phyloP scores from a whole-genome alignment of 2,113 vertebrate species.

The Nycticebus coucang region DNA sequence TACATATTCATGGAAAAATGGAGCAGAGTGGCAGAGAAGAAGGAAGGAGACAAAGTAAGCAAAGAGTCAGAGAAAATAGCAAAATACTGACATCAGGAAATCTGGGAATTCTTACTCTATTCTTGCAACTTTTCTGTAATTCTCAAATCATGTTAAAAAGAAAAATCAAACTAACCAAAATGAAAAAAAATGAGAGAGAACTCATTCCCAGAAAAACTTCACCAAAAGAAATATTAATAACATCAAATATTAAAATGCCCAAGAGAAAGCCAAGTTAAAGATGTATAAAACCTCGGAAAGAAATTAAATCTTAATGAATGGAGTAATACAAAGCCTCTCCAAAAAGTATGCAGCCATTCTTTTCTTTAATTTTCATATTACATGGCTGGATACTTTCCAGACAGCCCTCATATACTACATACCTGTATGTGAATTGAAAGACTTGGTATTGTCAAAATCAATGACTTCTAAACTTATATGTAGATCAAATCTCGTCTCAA shows the following conservation, averaged over 20 bases:
- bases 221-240: background rate
- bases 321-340: background rate
- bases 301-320: background rate
- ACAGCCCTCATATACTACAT: background rate
- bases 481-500: background rate
- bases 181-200: background rate
- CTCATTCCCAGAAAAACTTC: background rate
- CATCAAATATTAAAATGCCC: background rate
- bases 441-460: background rate
- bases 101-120: background rate
- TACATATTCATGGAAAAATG: background rate
- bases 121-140: background rate
- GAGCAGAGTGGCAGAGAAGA: no score
- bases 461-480: background rate
- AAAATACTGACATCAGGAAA: background rate
- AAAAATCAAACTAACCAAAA: background rate
- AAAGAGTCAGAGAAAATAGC: background rate
- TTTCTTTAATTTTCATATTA: no score
- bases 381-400: no score
- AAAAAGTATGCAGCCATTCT: no score
- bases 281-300: background rate
- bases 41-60: no score
- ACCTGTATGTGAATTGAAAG: no score
- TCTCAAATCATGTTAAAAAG: background rate
- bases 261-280: background rate